phyloP scores from a whole-genome alignment of 2,888 invertebrate genomes.

The Troglohyphantes excavatus region DNA sequence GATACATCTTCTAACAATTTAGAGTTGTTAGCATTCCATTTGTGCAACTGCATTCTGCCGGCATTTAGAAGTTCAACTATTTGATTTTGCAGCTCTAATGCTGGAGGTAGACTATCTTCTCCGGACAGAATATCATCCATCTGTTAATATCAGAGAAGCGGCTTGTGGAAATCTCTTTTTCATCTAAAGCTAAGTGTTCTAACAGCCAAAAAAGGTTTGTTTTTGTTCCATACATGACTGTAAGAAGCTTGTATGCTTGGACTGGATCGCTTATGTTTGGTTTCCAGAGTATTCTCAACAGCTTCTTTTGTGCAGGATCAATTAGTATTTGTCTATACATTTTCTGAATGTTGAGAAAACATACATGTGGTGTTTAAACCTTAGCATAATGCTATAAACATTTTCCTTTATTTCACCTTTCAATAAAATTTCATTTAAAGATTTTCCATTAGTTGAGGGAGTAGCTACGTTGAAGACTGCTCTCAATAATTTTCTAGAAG shows the following conservation, averaged over 20 bases:
- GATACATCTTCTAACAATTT: neutral
- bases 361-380: neutral
- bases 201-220: conserved; percentile 16
- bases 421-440: conserved; percentile 81
- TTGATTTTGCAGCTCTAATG: neutral
- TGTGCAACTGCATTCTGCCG: conserved; percentile 2
- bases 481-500: conserved; percentile 76
- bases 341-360: conserved; percentile 6
- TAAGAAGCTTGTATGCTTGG: neutral
- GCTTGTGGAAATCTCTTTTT: neutral
- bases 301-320: neutral
- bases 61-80: neutral
- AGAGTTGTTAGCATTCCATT: neutral
- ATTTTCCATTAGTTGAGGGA: conserved; percentile 57
- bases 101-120: neutral
- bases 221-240: neutral
- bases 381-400: neutral
- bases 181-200: neutral
- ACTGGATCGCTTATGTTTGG: neutral
- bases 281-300: conserved; percentile 3
- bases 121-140: conserved; percentile 14
- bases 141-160: neutral
- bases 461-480: conserved; percentile 78
- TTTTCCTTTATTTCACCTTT: neutral
- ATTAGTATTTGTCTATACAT: neutral